These are phyloP conservation scores for Lophotis ruficrista DNA, from an alignment of 2,113 vertebrate genomes.

Conservation along the genomic window DNA sequence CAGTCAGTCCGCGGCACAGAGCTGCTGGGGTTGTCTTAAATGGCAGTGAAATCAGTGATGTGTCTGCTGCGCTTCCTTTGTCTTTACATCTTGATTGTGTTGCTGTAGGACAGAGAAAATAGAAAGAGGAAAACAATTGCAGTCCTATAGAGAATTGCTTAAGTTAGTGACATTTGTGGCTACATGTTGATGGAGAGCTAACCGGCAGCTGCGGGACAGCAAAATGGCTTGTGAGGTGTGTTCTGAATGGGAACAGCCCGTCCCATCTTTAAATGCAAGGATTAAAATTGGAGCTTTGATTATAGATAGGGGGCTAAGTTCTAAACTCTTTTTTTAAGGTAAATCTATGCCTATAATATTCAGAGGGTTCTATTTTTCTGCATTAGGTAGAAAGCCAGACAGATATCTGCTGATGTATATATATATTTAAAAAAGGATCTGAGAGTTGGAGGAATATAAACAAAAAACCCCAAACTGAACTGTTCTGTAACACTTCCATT, in stretches of 20 bases:
- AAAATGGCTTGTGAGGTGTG: fast-evolving
- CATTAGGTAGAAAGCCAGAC: background rate
- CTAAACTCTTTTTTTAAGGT: background rate
- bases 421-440: background rate
- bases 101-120: background rate
- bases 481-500: background rate
- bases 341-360: background rate
- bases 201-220: background rate
- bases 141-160: background rate
- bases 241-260: background rate
- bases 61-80: constrained; percentile 6
- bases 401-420: background rate
- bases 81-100: constrained; percentile 10
- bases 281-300: background rate
- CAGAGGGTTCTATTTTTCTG: background rate
- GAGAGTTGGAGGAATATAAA: background rate
- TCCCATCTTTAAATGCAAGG: background rate
- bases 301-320: background rate
- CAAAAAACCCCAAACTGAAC: background rate
- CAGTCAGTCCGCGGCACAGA: constrained; percentile 32
- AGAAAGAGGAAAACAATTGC: background rate
- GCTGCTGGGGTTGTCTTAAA: constrained; percentile 17
- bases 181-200: fast-evolving
- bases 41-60: constrained; percentile 30
- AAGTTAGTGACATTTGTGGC: background rate